Evolutionary conservation across 2,888 invertebrate genomes (phyloP).

Genomic region (Chloroclysta siterata): DNA sequence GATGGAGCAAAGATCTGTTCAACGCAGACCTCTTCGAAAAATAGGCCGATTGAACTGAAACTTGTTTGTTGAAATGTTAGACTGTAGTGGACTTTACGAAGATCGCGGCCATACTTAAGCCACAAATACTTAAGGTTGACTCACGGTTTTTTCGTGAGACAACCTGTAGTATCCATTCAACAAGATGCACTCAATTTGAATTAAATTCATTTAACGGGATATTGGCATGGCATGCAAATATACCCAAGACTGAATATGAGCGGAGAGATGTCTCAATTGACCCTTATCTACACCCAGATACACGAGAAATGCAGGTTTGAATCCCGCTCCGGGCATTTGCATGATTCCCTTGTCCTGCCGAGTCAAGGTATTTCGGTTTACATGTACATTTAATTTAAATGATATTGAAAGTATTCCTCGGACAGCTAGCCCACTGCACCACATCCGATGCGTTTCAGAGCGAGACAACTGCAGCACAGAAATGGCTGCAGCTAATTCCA

Average conservation of each 20-base stretch:
- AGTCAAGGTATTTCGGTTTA: too few species aligned
- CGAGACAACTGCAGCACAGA: slow-evolving; percentile 33
- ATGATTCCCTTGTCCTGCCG: too few species aligned
- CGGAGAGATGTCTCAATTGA: background rate
- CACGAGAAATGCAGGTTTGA: background rate
- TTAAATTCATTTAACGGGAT: too few species aligned
- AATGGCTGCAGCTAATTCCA: slow-evolving; percentile 43
- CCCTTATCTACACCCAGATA: background rate
- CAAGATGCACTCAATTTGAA: slow-evolving; percentile 28
- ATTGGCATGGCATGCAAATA: slow-evolving; percentile 39
- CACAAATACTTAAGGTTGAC: too few species aligned
- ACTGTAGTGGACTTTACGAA: too few species aligned
- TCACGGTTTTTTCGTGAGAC: slow-evolving; percentile 3
- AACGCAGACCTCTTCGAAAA: too few species aligned
- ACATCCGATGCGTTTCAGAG: slow-evolving; percentile 38
- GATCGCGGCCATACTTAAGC: too few species aligned
- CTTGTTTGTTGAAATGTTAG: too few species aligned
- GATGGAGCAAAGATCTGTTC: too few species aligned
- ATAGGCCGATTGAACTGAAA: too few species aligned
- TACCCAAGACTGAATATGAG: slow-evolving; percentile 3
- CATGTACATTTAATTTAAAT: background rate
- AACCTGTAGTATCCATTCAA: slow-evolving; percentile 26
- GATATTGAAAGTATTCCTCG: slow-evolving; percentile 13
- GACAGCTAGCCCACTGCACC: slow-evolving; percentile 31
- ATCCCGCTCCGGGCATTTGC: too few species aligned